Conservation (phyloP, 1,140 invertebrate species). For the Nylanderia fulva region DNA sequence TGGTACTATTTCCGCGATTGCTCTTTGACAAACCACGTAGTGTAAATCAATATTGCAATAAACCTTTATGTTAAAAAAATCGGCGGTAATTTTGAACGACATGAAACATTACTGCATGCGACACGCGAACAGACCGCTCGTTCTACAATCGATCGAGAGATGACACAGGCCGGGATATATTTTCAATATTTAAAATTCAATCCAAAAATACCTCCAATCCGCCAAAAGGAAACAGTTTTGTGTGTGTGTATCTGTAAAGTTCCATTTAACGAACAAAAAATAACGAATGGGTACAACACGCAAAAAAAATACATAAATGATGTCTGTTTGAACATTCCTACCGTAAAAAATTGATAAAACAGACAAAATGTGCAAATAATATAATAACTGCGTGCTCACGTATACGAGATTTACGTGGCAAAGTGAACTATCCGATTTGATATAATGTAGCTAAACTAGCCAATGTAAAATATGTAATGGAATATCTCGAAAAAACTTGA, state of each 20-base stretch:
- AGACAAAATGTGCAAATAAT: background rate
- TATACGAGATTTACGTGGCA: background rate
- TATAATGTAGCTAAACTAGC: background rate
- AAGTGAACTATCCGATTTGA: background rate
- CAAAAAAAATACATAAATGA: background rate
- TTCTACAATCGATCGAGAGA: background rate
- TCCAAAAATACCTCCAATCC: background rate
- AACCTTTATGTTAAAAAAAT: conserved; percentile 9
- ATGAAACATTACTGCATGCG: conserved; percentile 10
- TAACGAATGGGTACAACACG: background rate
- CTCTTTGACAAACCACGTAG: background rate
- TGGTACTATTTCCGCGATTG: background rate
- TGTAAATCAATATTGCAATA: conserved; percentile 26
- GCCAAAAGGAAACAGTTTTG: background rate
- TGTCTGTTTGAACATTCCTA: conserved; percentile 2
- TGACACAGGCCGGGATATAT: background rate
- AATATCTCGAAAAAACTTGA: conserved; percentile 7
- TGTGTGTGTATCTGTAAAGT: background rate
- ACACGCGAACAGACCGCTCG: background rate
- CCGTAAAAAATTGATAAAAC: background rate
- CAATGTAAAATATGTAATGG: background rate
- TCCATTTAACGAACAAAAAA: background rate
- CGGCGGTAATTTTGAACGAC: background rate
- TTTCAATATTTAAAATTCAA: conserved; percentile 46
- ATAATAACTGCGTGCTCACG: background rate